Percentiles rank a stretch among this genome's conserved stretches.
These are phyloP conservation scores for Strix uralensis DNA, from an alignment of 2,113 vertebrate species.

Conservation along the genomic window DNA sequence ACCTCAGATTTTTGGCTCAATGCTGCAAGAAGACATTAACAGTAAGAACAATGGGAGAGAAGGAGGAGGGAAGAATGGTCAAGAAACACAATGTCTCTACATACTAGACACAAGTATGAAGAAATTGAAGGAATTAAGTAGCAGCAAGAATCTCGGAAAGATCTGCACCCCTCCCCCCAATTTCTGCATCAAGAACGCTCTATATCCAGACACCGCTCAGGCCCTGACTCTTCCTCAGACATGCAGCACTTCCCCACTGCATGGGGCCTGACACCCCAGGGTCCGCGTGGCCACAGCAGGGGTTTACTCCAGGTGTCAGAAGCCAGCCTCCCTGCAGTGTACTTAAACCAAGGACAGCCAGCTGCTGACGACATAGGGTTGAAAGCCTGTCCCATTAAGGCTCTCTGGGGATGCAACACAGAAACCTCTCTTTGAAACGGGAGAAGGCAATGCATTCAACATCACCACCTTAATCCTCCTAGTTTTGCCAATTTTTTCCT, in stretches of 20 bases:
- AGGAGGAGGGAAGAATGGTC: background rate
- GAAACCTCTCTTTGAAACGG: background rate
- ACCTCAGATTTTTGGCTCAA: background rate
- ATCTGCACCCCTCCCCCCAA: background rate
- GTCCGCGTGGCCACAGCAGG: rapidly evolving
- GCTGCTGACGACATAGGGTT: rapidly evolving
- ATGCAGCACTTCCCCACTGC: background rate
- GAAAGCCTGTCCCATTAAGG: background rate
- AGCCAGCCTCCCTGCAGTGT: background rate
- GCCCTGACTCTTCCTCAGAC: background rate
- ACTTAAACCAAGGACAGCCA: background rate
- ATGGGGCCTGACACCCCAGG: too few relatives aligned
- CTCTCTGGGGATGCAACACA: background rate
- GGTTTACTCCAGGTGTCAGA: too few relatives aligned
- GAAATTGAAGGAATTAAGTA: background rate
- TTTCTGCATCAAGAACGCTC: background rate
- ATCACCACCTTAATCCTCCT: background rate
- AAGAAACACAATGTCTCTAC: background rate
- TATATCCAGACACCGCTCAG: background rate
- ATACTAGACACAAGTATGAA: background rate
- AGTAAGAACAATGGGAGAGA: background rate
- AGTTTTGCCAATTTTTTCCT: background rate
- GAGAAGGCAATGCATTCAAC: background rate
- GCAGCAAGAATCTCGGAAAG: background rate
- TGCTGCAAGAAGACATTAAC: background rate